These are phyloP conservation scores for Greenwoodochromis staneri DNA, from an alignment of 2,113 vertebrate species.

Conservation along the genomic window DNA sequence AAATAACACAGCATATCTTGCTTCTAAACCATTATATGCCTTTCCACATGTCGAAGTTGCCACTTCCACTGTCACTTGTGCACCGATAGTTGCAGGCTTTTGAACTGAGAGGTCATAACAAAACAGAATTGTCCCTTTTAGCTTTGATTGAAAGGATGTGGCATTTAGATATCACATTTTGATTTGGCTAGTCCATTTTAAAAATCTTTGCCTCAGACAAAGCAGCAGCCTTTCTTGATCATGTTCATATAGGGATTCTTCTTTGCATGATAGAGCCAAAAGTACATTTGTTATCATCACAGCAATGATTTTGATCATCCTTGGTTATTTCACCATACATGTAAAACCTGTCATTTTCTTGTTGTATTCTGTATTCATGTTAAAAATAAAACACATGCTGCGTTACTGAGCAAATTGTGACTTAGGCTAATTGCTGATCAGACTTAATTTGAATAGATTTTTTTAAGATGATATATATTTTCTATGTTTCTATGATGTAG, in stretches of 20 bases:
- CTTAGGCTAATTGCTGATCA: background rate
- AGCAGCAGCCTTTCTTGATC: background rate
- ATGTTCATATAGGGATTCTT: background rate
- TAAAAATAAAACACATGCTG: background rate
- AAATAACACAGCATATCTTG: background rate
- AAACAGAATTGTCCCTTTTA: background rate
- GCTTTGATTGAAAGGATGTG: background rate
- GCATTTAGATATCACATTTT: background rate
- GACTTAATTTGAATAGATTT: background rate
- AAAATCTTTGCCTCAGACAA: background rate
- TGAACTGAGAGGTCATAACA: background rate
- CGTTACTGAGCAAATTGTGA: background rate
- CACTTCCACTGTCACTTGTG: background rate
- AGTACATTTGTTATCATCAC: background rate
- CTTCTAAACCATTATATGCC: background rate
- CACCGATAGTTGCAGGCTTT: background rate
- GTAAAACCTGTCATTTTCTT: background rate
- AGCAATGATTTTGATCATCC: background rate
- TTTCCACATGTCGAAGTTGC: background rate
- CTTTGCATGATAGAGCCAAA: background rate
- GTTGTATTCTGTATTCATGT: background rate
- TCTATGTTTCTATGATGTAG: background rate
- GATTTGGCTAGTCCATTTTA: background rate
- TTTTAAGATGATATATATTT: background rate
- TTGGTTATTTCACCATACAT: background rate